Evolutionary conservation across 2,113 vertebrate genomes (phyloP).

Genomic region (Sander vitreus): DNA sequence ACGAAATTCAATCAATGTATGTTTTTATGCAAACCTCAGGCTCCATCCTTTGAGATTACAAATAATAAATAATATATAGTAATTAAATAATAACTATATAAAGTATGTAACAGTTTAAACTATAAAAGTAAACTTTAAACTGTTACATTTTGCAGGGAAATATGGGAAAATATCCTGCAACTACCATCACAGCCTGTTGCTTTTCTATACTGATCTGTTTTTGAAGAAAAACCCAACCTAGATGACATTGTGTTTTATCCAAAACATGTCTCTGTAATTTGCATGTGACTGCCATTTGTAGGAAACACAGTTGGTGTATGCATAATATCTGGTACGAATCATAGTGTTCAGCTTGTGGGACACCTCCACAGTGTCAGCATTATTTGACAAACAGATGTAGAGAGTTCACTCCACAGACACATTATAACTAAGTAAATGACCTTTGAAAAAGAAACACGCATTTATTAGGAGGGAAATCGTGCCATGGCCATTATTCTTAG

Average conservation of each 20-base stretch:
- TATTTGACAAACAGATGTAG: not conserved
- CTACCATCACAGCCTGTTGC: no score
- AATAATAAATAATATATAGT: no score
- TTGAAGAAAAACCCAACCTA: not conserved
- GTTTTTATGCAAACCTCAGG: not conserved
- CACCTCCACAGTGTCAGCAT: not conserved
- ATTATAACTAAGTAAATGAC: slow-evolving; percentile 6
- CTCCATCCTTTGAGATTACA: not conserved
- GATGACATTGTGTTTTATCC: not conserved
- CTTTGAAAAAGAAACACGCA: slow-evolving; percentile 24
- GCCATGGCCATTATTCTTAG: slow-evolving; percentile 24
- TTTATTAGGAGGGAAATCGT: not conserved
- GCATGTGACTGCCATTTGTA: not conserved
- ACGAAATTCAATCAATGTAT: not conserved
- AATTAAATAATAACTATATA: no score
- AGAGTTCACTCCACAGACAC: not conserved
- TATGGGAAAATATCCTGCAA: not conserved
- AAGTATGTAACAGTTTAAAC: no score
- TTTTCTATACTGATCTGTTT: not conserved
- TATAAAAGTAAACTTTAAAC: not conserved
- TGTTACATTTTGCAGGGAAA: not conserved
- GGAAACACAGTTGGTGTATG: not conserved
- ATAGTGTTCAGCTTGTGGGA: not conserved
- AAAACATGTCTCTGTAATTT: not conserved
- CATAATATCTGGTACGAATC: not conserved